Conservation (phyloP, 2,113 vertebrate species). For the Channa argus region DNA sequence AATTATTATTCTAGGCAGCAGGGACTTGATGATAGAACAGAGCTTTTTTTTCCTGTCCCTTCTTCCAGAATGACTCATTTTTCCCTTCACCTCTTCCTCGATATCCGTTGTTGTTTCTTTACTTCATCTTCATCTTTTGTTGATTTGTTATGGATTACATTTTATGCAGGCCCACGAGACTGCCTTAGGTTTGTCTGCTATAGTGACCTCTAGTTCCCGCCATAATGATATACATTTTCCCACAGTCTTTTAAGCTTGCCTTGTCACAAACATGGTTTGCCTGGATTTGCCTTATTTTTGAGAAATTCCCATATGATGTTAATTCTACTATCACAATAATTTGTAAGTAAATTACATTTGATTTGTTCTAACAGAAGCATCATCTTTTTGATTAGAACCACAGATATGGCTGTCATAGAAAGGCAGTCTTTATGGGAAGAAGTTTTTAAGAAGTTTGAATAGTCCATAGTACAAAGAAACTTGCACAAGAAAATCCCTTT, state of each 20-base stretch:
- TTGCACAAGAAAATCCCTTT: too few relatives aligned
- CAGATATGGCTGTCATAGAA: too few relatives aligned
- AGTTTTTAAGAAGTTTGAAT: too few relatives aligned
- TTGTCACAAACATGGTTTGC: too few relatives aligned
- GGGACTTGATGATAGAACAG: neutral
- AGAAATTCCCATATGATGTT: too few relatives aligned
- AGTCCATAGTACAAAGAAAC: too few relatives aligned
- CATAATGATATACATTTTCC: neutral
- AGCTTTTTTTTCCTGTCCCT: neutral
- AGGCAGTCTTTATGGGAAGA: too few relatives aligned
- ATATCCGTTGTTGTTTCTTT: constrained; percentile 5
- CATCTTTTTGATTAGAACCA: too few relatives aligned
- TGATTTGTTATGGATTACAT: neutral
- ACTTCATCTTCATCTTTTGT: neutral
- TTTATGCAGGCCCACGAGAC: neutral
- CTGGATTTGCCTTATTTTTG: too few relatives aligned
- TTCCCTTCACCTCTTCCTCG: neutral
- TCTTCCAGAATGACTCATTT: neutral
- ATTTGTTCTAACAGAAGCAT: too few relatives aligned
- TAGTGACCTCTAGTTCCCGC: neutral
- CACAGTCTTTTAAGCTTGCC: neutral
- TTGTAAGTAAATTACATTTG: neutral
- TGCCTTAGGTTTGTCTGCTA: neutral
- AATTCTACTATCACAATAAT: too few relatives aligned
- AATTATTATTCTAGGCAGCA: too few relatives aligned